Base-by-base conservation (phyloP, 2,113 vertebrate genomes). In the Rhadina sibilatrix region DNA sequence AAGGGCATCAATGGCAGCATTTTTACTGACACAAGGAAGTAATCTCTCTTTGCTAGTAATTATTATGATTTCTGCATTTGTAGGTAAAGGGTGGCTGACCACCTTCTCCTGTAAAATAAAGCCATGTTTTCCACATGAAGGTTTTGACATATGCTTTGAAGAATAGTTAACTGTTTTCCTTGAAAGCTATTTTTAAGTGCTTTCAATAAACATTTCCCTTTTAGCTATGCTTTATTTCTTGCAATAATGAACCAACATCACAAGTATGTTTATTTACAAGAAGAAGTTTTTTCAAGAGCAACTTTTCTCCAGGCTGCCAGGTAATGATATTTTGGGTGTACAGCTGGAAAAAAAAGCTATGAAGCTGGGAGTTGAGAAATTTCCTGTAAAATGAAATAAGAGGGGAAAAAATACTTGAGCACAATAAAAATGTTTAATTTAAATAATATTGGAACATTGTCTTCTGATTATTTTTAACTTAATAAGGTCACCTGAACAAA, bases 331-430 rank as follows among this genome's bases (percentile, higher is more conserved):
- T 31, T 28, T 78, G 47, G 9, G 1, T 6, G 9, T 70, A 11
- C 6, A 70, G 21, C 10, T 61, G 9, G 14, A 42, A 46, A 83
- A 83, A 77, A 69, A 15, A 63, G 6, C 6, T 69, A 31, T 2
- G 1, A 44, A 69, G 6, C 4, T 24, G 2, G 6, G 3, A 3
- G 0, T 10, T 71, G 35, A 89, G 33, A 74, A 78, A 81, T 37
- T 72, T 81, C 20, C 27, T 68, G 6, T 64, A 40, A 87, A 91
- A 76, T 25, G 0, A 54, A 66, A 71, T 30, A 57, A 14, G 3
- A 22, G 16, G 20, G 0, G 0, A n/a, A 37, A 1, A 35, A 7
- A 6, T 2, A 8, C 13, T 21, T 70, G 12, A 46, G 2, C 23
- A 74, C 37, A 59, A 69, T n/a, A 2, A 53, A 83, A 69, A 57